These are phyloP conservation scores for Eretmodus cyanostictus DNA, from an alignment of 2,113 vertebrate genomes.

Conservation along the genomic window DNA sequence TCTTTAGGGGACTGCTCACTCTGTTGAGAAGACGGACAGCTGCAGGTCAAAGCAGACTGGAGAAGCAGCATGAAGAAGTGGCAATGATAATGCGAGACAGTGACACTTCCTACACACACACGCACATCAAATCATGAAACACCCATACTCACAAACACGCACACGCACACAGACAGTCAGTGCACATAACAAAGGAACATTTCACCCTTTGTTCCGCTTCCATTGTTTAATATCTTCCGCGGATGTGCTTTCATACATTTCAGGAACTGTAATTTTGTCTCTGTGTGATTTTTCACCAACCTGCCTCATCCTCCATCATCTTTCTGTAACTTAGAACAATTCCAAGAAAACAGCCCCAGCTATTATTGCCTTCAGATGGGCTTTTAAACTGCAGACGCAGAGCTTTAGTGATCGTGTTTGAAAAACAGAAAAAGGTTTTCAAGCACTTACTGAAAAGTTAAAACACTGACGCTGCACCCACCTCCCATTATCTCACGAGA, in stretches of 20 bases:
- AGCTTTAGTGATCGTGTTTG: background rate
- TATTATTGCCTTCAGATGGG: background rate
- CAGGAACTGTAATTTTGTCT: background rate
- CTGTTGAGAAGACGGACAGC: constrained; percentile 74
- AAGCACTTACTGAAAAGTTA: background rate
- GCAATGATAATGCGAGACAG: constrained; percentile 40
- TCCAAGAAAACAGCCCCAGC: background rate
- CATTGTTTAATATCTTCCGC: background rate
- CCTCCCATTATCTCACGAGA: background rate
- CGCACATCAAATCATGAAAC: background rate
- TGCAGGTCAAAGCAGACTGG: constrained; percentile 62
- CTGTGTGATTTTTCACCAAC: background rate
- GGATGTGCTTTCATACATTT: background rate
- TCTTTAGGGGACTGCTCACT: constrained; percentile 80
- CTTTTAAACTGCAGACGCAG: background rate
- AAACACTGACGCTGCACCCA: background rate
- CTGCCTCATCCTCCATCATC: background rate
- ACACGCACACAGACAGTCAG: background rate
- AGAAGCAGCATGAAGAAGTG: constrained; percentile 39
- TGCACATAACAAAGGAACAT: background rate
- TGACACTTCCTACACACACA: constrained; percentile 4
- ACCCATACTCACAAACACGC: background rate
- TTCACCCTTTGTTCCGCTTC: background rate
- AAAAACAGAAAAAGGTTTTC: background rate
- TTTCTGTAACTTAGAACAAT: background rate